Percentiles rank a stretch among this genome's conserved stretches.
These are phyloP conservation scores for Allacma fusca DNA, from an alignment of 2,888 invertebrate species.

Conservation along the genomic window DNA sequence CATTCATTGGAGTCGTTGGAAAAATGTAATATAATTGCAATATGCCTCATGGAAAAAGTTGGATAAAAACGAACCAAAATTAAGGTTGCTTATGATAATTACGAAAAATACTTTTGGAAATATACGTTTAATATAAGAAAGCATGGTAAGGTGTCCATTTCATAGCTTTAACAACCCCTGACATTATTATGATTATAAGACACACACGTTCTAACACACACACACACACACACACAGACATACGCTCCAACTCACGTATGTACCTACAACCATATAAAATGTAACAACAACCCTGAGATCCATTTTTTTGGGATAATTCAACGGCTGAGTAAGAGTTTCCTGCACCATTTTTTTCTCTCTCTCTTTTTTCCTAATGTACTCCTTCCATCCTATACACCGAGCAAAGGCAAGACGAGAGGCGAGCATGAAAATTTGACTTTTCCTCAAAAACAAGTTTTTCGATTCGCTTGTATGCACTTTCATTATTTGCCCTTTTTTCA, in stretches of 20 bases:
- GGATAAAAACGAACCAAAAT: constrained; percentile 5
- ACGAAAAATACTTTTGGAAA: not conserved
- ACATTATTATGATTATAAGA: constrained; percentile 17
- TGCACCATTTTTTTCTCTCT: constrained; percentile 42
- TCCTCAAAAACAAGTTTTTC: constrained; percentile 59
- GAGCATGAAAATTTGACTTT: constrained; percentile 57
- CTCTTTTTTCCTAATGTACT: constrained; percentile 28
- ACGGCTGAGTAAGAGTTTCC: constrained; percentile 47
- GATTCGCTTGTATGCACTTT: constrained; percentile 51
- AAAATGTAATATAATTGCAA: not conserved
- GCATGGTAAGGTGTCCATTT: constrained; percentile 12
- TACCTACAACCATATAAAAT: not conserved
- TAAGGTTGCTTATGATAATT: not conserved
- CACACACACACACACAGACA: not conserved
- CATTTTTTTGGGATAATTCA: constrained; percentile 38
- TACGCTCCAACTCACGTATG: not conserved
- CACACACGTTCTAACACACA: not conserved
- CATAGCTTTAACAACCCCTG: constrained; percentile 5
- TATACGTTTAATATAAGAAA: not conserved
- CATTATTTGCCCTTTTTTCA: constrained; percentile 19
- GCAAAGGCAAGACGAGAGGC: constrained; percentile 34
- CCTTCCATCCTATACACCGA: constrained; percentile 23
- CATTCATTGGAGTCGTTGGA: not conserved
- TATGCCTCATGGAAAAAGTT: not conserved
- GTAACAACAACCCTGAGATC: constrained; percentile 17